Percentiles rank a stretch among this genome's conserved stretches.
phyloP scores from a whole-genome alignment of 2,888 invertebrate species.

The Noctua fimbriata region DNA sequence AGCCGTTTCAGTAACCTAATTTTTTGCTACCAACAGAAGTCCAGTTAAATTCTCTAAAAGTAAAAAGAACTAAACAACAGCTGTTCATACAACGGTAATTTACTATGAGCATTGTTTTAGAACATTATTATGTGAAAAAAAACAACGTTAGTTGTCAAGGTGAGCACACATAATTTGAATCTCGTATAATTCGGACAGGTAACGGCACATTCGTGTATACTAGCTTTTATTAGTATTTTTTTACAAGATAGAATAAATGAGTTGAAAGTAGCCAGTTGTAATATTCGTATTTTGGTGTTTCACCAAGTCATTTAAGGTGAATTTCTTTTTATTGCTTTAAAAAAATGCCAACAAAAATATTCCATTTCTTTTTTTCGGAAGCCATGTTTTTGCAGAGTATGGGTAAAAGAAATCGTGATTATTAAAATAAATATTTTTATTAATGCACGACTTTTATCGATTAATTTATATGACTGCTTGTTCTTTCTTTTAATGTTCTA shows the following conservation, averaged over 20 bases:
- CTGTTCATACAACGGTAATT: constrained; percentile 55
- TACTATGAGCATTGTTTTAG: constrained; percentile 51
- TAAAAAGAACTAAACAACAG: constrained; percentile 9
- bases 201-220: constrained; percentile 32
- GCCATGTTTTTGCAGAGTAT: background rate
- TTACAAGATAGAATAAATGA: background rate
- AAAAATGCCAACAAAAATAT: background rate
- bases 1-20: constrained; percentile 41
- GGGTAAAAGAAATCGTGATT: constrained; percentile 24
- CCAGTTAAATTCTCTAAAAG: constrained; percentile 21
- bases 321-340: background rate
- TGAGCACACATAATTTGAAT: constrained; percentile 61
- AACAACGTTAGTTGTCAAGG: constrained; percentile 68
- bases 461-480: constrained; percentile 17
- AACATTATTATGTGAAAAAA: constrained; percentile 59
- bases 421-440: constrained; percentile 23
- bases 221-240: constrained; percentile 17
- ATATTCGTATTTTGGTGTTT: background rate
- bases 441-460: constrained; percentile 20
- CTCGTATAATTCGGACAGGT: constrained; percentile 42
- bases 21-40: constrained; percentile 36
- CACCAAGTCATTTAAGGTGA: background rate
- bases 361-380: background rate
- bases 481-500: constrained; percentile 8
- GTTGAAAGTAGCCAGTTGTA: background rate